Evolutionary conservation across 92 coral and sea anemone genomes (phyloP).

Genomic region (Epizoanthus illoricatus): DNA sequence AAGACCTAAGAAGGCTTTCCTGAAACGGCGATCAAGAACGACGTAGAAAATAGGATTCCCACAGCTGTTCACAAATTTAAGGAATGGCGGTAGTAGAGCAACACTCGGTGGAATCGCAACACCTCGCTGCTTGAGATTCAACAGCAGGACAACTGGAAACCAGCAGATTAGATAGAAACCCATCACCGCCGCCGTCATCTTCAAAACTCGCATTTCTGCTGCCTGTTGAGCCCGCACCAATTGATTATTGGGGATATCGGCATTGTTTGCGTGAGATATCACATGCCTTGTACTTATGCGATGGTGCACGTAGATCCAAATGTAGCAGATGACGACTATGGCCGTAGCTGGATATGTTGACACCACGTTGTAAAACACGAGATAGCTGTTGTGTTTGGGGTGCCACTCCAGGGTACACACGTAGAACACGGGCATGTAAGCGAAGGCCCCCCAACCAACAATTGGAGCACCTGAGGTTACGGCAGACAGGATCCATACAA

Average conservation of each 20-base stretch:
- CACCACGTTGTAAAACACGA: not conserved
- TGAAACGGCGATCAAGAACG: too few relatives aligned
- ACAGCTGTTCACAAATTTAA: not conserved
- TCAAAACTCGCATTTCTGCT: not conserved
- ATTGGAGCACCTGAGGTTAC: not conserved
- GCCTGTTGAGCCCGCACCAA: not conserved
- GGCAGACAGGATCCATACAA: not conserved
- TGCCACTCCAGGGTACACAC: not conserved
- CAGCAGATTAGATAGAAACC: too few relatives aligned
- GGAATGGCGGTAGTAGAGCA: conserved; percentile 17
- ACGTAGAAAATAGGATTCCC: too few relatives aligned
- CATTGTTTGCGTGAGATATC: not conserved
- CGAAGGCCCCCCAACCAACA: conserved; percentile 25
- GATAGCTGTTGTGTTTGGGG: too few relatives aligned
- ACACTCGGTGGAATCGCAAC: not conserved
- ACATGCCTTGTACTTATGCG: not conserved
- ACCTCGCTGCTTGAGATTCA: conserved; percentile 12
- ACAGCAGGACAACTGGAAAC: conserved; percentile 10
- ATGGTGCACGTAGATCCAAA: not conserved
- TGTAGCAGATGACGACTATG: not conserved
- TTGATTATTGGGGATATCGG: not conserved
- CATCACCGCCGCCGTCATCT: too few relatives aligned
- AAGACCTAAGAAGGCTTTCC: not conserved
- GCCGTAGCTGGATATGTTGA: conserved; percentile 28
- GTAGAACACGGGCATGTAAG: conserved; percentile 12